Base-by-base conservation (phyloP, 2,113 vertebrate species). In the Actenoides hombroni region DNA sequence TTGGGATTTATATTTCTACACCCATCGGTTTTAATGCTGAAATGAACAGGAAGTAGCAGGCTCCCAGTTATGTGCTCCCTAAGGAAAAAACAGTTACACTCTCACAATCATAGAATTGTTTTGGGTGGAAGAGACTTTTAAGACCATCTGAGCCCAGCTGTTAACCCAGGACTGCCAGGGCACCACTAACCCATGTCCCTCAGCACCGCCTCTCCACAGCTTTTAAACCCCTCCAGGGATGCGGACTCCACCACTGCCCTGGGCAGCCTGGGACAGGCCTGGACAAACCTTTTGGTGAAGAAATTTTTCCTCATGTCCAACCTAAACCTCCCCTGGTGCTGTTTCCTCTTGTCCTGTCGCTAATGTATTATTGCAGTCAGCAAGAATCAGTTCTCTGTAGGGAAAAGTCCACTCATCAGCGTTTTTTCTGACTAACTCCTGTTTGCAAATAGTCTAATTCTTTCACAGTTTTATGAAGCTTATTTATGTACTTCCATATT, bases 401-500 rank as follows among this genome's bases (percentile, higher is more conserved):
- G 9, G 33, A 77, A 53, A 90, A 74, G 68, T 44, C 39, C 51
- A 51, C 68, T 90, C 49, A 77, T 37, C 63, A 93, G 46, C 35
- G 33, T 74, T 94, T 96, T 88, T 85, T 70, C 60, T 70, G 68
- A 63, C 59, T 68, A 57, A 35, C 57, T 95, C 24, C 18, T 73
- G 37, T 71, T 92, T 93, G 51, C 46, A 92, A 75, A 86, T 26
- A 81, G 16, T 25, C 48, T 39, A 69, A 75, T 67, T 56, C 68
- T 92, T 77, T 86, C 69, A 28, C 56, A 53, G 48, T 46, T 90
- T 71, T 90, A 40, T 9, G 28, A 88, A 86, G 51, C n/a, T 92
- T 90, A 73, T 86, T 90, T 93, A 92, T 64, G 51, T 75, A 28
- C 13, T 91, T 82, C 44, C 18, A 65, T 86, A 92, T 94, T 77